Evolutionary conservation across 2,113 vertebrate genomes (phyloP).

Genomic region (Accipiter virgatus): DNA sequence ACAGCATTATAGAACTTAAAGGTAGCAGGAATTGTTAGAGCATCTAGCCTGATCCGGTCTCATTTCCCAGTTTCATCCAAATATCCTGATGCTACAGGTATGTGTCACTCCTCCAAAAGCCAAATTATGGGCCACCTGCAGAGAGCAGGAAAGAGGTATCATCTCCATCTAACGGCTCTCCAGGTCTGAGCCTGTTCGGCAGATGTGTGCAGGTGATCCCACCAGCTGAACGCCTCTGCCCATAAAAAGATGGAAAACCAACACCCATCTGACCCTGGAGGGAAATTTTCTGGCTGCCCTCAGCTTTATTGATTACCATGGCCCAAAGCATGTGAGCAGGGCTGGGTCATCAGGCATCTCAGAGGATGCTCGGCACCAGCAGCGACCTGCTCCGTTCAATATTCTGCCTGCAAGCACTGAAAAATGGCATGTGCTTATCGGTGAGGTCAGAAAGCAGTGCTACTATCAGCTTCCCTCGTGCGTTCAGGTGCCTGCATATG

Average conservation of each 20-base stretch:
- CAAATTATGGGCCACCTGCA: neutral
- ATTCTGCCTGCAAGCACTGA: neutral
- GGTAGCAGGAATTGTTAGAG: neutral
- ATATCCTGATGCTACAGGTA: neutral
- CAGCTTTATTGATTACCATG: neutral
- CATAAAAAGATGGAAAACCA: neutral
- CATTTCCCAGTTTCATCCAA: neutral
- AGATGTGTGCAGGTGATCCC: neutral
- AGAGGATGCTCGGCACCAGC: neutral
- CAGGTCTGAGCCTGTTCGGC: neutral
- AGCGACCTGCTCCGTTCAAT: neutral
- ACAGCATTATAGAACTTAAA: neutral
- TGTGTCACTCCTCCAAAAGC: neutral
- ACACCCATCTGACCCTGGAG: neutral
- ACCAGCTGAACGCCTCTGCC: neutral
- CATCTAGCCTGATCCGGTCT: neutral
- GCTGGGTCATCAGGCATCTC: neutral
- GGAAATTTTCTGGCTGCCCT: neutral
- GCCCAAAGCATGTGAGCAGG: neutral
- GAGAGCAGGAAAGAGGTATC: neutral
- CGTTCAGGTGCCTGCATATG: fast-evolving
- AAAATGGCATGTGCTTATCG: neutral
- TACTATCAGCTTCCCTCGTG: neutral
- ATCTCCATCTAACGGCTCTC: neutral
- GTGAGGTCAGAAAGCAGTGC: neutral